phyloP scores from a whole-genome alignment of 2,113 vertebrate genomes.

The Papio anubis region DNA sequence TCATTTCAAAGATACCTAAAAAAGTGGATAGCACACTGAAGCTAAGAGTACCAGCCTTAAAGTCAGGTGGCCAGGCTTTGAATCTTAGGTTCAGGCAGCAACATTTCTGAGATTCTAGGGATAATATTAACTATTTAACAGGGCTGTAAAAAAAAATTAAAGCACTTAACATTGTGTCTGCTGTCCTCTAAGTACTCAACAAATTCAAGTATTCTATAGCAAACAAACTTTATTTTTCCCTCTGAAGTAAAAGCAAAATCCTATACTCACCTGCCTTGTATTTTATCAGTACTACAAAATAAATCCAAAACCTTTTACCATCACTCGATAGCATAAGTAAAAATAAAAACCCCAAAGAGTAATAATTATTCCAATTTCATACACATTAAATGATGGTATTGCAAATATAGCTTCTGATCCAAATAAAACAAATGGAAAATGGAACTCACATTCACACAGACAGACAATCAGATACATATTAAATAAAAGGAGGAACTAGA shows the following conservation, averaged over 20 bases:
- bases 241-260: not conserved
- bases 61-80: not conserved
- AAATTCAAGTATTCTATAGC: not conserved
- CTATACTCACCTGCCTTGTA: not conserved
- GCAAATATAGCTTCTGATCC: not conserved
- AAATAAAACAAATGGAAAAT: conserved; percentile 24
- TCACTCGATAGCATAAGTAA: not conserved
- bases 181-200: not conserved
- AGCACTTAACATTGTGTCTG: not conserved
- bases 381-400: not conserved
- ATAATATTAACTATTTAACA: not conserved
- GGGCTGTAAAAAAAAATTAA: not conserved
- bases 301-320: not conserved
- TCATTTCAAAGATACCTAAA: not conserved
- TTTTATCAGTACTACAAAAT: not conserved
- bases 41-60: not conserved
- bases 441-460: not conserved
- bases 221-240: not conserved
- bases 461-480: not conserved
- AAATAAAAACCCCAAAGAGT: not conserved
- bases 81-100: not conserved
- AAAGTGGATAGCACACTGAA: not conserved
- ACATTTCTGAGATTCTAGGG: not conserved
- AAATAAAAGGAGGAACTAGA: not conserved
- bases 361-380: conserved; percentile 8